Base-by-base conservation (phyloP, 2,113 vertebrate species). In the Ophiodon elongatus region DNA sequence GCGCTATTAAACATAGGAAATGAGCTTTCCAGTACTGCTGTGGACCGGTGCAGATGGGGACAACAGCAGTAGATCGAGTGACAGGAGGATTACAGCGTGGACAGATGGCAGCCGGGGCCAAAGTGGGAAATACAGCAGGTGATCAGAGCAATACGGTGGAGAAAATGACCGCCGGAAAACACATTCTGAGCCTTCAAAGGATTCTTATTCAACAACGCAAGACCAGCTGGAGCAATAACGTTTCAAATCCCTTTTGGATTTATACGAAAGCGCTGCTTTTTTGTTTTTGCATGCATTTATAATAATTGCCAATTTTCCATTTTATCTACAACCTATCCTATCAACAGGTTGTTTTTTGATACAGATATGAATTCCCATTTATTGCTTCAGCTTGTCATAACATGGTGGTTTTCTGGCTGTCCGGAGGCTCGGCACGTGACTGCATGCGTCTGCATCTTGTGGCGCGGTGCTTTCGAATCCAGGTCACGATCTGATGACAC, bases 71-170 rank as follows among this genome's bases (percentile, higher is more conserved):
- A 8, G 43, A 74, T 68, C 10, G 27, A 73, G 84, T 87, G 81
- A 89, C 80, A 77, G 76, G 82, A 90, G 84, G 84, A 93, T 90
- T 91, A 91, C 66, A 80, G 78, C 6, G 27, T 4, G 76, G 82
- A 84, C 90, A 93, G 92, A 90, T 93, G 92, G 92, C 76, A 17
- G 80, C 2, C 23, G 4, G 68, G 70, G 73, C 69, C 77, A 70
- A 73, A 65, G 64, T 29, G 45, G 33, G 64, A 64, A 76, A 76
- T 72, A 17, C 64, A 80, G 80, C 78, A 80, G 83, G 82, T 82
- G 77, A 87, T 71, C 52, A 23, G 68, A 79, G 82, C 79, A 83
- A 77, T 67, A 86, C 27, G 80, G 23, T 52, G 45, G 50, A 72
- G 63, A 27, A 37, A 21, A 71, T 4, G 52, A 60, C 27, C 57